Evolutionary conservation across 2,113 vertebrate genomes (phyloP), one percentile per base, ranked within the genome.

Genomic region (Mesoclemmys tuberculata): DNA sequence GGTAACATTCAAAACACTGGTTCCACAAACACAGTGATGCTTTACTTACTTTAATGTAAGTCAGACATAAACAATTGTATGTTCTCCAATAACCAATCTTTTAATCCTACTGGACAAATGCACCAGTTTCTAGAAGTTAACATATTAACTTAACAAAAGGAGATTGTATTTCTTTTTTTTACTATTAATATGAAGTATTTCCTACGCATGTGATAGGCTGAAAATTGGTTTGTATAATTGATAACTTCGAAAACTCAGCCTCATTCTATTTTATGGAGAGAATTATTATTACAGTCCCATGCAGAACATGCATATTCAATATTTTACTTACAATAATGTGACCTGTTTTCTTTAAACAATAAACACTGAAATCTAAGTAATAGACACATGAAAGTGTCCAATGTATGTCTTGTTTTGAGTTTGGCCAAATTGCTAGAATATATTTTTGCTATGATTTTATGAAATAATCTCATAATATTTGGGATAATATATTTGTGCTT

Each of bases 201-300:
- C n/a, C 29, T 74, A 81, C 35, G 18, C 0, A 0, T 2, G 3
- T 51, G 10, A 21, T 74, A 78, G 8, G 11, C 75, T 81, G 13
- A 89, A 91, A 96, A 35, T 2, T 0, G n/a, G n/a, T 71, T 71
- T 22, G 10, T 74, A 8, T 46, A 3, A 92, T 38, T 8, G 93
- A 68, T 68, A 54, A 12, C 13, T 44, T 74, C 1, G 6, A 71
- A 49, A 87, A 78, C 13, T 12, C 10, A 74, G 2, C 52, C 79
- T 80, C 51, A 12, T 4, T 48, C 80, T 5, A 79, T 93, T 82
- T 90, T 75, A 52, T 49, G 16, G 13, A 71, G 11, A 52, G 10
- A 89, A 12, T 82, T 93, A 55, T 81, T 54, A 81, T 82, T 92
- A 58, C 14, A 87, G 22, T 24, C 6, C 85, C 61, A 68, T n/a